phyloP scores from a whole-genome alignment of 2,113 vertebrate species.

The Hippolais icterina region DNA sequence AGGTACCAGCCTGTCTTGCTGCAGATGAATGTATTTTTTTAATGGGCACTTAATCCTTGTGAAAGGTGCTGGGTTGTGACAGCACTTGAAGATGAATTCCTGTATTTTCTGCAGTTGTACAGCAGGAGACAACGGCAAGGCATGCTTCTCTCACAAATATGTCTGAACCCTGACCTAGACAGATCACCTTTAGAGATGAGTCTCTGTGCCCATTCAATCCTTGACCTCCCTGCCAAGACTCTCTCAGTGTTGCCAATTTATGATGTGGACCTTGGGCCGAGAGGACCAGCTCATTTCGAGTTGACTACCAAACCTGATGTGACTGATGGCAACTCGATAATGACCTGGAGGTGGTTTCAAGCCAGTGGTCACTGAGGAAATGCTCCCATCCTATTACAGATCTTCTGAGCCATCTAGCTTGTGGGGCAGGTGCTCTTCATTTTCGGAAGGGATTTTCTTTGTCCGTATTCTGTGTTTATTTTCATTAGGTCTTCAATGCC shows the following conservation, averaged over 20 bases:
- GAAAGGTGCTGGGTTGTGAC: constrained; percentile 34
- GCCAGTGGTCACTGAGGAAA: constrained; percentile 6
- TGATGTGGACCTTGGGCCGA: background rate
- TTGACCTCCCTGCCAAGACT: constrained; percentile 41
- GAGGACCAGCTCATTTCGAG: constrained; percentile 21
- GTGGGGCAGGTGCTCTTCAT: background rate
- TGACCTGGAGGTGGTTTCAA: constrained; percentile 52
- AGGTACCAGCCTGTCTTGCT: background rate
- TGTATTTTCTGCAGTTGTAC: constrained; percentile 23
- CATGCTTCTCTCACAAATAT: background rate
- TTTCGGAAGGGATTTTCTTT: background rate
- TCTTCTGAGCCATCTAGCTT: background rate
- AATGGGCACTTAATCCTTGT: constrained; percentile 61
- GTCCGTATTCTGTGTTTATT: background rate
- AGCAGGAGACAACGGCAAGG: background rate
- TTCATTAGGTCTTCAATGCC: background rate
- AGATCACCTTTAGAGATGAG: constrained; percentile 47
- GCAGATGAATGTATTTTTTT: constrained; percentile 45
- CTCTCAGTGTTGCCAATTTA: constrained; percentile 51
- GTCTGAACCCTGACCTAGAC: constrained; percentile 53
- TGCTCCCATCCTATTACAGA: background rate
- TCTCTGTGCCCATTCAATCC: constrained; percentile 34
- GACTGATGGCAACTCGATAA: constrained; percentile 36
- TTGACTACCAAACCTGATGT: constrained; percentile 8
- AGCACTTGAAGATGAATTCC: constrained; percentile 45